Base-by-base conservation (phyloP, 2,888 invertebrate genomes). In the Acanthacorydalis orientalis region DNA sequence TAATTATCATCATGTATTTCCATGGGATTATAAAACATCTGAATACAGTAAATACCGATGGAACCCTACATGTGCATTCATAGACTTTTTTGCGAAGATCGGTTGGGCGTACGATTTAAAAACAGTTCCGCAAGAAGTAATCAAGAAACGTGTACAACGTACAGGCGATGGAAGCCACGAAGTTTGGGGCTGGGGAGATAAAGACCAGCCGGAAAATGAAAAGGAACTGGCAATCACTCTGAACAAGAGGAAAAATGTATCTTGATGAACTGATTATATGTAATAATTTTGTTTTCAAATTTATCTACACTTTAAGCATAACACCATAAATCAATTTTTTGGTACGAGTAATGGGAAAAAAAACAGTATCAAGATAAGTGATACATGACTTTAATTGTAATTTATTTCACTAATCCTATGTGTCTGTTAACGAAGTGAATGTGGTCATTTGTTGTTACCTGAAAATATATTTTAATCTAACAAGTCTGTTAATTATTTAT, bases 1-100 rank as follows among this genome's bases (percentile, higher is more conserved):
- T 68, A 92, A 92, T 67, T 92, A 88, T 64, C 92, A 92, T 62
- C 92, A 92, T 65, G 82, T 83, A 0, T 92, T 92, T 65, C 91
- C 91, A 0, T 88, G 87, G 82, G 92, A 92, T 64, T 92, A 92
- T 73, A 84, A 87, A 59, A 84, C 91, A 31, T 81, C 88, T 7
- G 92, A 93, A 63, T 68, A 87, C n/a, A 86, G 86, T 11, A 56
- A 59, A 44, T 62, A 63, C 51, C 51, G 52, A 15, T 48, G 57
- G 15, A 64, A 64, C 50, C 54, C 57, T 31, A 60, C 61, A 3
- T 60, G 62, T 1, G 57, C 56, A 11, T 57, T 63, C 44, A 53
- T 65, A 14, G 62, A 64, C 48, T 54, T 59, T 14, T 61, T 62
- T 55, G 57, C 59, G 0, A 56, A 53, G 49, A 54, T 77, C 64